phyloP scores from a whole-genome alignment of 2,888 invertebrate species.

The Azorinus chamasolen region DNA sequence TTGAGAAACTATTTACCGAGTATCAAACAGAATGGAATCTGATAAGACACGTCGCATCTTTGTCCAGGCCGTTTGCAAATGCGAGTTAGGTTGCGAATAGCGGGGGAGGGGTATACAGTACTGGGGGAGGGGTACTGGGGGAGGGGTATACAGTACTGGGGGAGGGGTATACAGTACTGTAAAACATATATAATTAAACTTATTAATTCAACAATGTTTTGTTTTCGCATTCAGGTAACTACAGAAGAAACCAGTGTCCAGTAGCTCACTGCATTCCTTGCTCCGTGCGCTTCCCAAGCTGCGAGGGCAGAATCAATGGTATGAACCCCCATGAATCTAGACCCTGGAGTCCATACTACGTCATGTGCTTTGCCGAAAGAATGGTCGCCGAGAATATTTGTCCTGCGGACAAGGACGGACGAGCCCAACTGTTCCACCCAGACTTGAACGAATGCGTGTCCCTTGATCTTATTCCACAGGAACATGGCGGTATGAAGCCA shows the following conservation, averaged over 20 bases:
- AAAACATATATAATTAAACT: too few species aligned
- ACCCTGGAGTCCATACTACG: constrained; percentile 57
- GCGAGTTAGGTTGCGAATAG: too few species aligned
- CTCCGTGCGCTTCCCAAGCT: constrained; percentile 49
- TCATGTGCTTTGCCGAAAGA: constrained; percentile 59
- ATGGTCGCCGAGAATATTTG: constrained; percentile 44
- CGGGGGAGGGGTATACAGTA: too few species aligned
- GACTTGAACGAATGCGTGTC: constrained; percentile 62
- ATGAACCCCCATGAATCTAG: constrained; percentile 44
- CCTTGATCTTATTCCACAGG: constrained; percentile 62
- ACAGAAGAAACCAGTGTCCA: constrained; percentile 46
- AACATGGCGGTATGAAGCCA: constrained; percentile 67
- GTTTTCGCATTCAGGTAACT: constrained; percentile 63
- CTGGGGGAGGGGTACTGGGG: too few species aligned
- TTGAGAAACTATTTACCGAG: too few species aligned
- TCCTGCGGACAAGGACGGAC: constrained; percentile 37
- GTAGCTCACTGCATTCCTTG: constrained; percentile 64
- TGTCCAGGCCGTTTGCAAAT: too few species aligned
- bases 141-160: too few species aligned
- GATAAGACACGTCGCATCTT: too few species aligned
- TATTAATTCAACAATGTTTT: too few species aligned
- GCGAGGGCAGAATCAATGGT: constrained; percentile 60
- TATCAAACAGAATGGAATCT: too few species aligned
- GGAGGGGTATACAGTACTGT: too few species aligned
- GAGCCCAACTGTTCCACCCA: constrained; percentile 64